phyloP scores from a whole-genome alignment of 2,797 vertebrate species.

The Gobio occitaniae region DNA sequence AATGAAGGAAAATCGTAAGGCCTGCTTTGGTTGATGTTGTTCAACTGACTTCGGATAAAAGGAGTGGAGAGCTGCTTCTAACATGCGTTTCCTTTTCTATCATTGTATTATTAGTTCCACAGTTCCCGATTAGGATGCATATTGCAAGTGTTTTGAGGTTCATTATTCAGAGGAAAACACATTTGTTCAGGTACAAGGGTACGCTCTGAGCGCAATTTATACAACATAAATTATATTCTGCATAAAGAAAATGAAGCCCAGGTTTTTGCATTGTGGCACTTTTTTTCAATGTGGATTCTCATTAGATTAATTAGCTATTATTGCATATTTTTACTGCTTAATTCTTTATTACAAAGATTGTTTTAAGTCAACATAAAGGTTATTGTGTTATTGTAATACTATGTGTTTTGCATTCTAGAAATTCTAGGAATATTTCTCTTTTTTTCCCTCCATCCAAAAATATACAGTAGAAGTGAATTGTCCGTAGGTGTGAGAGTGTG shows the following conservation, averaged over 20 bases:
- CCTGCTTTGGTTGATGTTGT: slow-evolving; percentile 11
- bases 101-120: slow-evolving; percentile 23
- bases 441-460: not conserved
- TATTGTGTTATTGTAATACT: not conserved
- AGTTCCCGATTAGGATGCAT: slow-evolving; percentile 2
- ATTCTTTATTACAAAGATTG: not conserved
- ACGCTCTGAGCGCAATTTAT: not conserved
- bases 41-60: slow-evolving; percentile 13
- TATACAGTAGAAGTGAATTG: not conserved
- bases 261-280: not conserved
- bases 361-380: not conserved
- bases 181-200: not conserved
- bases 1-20: slow-evolving; percentile 46
- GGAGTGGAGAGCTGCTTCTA: not conserved
- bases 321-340: not conserved
- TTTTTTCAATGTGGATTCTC: not conserved
- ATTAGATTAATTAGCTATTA: not conserved
- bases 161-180: slow-evolving; percentile 3
- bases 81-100: not conserved
- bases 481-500: too few species aligned
- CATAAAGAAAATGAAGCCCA: not conserved
- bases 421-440: not conserved
- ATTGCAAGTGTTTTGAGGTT: not conserved
- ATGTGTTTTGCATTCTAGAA: not conserved
- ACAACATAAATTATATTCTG: not conserved